phyloP scores from a whole-genome alignment of 1,140 invertebrate genomes.

The Apis laboriosa region DNA sequence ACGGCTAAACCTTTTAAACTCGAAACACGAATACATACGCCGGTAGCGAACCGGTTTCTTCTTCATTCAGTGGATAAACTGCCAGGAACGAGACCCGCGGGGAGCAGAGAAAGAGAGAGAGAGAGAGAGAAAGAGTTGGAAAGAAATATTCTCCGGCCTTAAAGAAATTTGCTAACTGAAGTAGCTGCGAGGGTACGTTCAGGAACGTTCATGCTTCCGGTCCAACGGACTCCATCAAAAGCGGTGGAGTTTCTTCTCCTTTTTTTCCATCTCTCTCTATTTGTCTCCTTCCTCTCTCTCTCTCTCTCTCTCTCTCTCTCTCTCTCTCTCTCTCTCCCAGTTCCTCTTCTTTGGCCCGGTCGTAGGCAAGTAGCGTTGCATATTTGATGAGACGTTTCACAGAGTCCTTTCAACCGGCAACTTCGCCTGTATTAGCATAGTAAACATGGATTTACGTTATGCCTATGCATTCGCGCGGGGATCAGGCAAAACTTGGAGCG shows the following conservation, averaged over 20 bases:
- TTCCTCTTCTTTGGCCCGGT: background rate
- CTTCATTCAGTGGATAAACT: background rate
- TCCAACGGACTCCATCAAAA: slow-evolving; percentile 57
- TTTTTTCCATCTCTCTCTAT: background rate
- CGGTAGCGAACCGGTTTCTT: background rate
- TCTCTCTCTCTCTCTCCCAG: background rate
- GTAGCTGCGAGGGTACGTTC: background rate
- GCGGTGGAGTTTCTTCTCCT: slow-evolving; percentile 32
- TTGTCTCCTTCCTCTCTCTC: too few species aligned
- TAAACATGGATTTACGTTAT: slow-evolving; percentile 78
- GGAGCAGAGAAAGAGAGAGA: background rate
- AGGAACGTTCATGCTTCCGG: slow-evolving; percentile 1
- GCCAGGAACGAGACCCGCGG: too few species aligned
- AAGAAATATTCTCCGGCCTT: slow-evolving; percentile 1
- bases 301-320: background rate
- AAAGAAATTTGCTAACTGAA: slow-evolving; percentile 31
- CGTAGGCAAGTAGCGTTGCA: slow-evolving; percentile 72
- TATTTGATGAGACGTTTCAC: slow-evolving; percentile 75
- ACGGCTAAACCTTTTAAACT: background rate
- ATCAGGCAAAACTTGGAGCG: slow-evolving; percentile 32
- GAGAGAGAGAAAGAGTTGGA: background rate
- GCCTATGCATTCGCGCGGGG: slow-evolving; percentile 51
- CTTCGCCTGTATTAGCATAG: slow-evolving; percentile 77
- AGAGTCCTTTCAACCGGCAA: slow-evolving; percentile 75
- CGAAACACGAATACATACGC: background rate